phyloP scores from a whole-genome alignment of 2,113 vertebrate genomes.

The Pedionomus torquatus region DNA sequence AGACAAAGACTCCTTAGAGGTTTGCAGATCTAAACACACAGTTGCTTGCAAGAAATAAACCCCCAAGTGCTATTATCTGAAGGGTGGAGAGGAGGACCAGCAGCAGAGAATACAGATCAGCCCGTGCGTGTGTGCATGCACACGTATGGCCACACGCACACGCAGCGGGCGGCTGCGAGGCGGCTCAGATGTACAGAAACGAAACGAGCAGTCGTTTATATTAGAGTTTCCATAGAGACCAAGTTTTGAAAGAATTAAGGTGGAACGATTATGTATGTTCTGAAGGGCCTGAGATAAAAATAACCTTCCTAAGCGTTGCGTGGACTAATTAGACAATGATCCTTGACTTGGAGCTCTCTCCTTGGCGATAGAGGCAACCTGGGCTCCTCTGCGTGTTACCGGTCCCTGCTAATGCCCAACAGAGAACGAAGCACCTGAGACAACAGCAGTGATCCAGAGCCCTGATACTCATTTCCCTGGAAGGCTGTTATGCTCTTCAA shows the following conservation, averaged over 20 bases:
- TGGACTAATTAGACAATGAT: conserved; percentile 41
- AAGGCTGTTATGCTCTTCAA: not conserved
- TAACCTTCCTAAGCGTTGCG: not conserved
- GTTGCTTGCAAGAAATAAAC: not conserved
- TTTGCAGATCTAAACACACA: not conserved
- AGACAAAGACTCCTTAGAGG: not conserved
- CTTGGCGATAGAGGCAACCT: not conserved
- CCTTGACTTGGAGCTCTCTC: conserved; percentile 9
- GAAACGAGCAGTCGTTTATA: not conserved
- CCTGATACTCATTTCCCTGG: not conserved
- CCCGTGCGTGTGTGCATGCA: rapidly evolving
- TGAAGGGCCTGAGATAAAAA: conserved; percentile 68
- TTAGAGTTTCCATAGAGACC: conserved; percentile 71
- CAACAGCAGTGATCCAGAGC: not conserved
- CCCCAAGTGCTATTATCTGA: not conserved
- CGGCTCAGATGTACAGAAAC: not conserved
- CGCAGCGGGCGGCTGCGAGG: not conserved
- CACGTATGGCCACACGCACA: not conserved
- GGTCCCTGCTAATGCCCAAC: not conserved
- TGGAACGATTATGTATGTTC: conserved; percentile 51
- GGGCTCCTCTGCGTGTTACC: not conserved
- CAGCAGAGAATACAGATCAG: not conserved
- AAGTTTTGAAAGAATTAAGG: conserved; percentile 48
- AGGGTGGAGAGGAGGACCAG: not conserved
- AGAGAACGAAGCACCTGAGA: not conserved